Evolutionary conservation across 2,888 invertebrate genomes (phyloP), one percentile per base, ranked within the genome.

Genomic region (Netelia inedita): DNA sequence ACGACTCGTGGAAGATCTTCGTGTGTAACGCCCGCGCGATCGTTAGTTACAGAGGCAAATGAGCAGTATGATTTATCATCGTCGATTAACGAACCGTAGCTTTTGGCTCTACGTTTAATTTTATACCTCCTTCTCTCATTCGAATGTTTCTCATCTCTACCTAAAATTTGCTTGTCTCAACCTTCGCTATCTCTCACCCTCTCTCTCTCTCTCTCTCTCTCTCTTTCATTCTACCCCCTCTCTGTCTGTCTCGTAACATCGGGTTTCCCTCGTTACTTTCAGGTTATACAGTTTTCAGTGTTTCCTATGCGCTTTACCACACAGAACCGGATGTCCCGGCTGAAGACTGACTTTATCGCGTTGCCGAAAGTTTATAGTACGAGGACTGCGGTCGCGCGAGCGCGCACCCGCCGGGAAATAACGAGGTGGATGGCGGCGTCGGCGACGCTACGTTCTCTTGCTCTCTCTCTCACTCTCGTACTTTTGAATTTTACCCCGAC

Each of bases 321-420:
- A 65, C 66, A 72, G 72, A 83, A 76, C 66, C 79, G 61, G 79
- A 76, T 72, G 79, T 80, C 66, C 53, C 71, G 75, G 59, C 14
- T 57, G 76, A 74, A 75, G 61, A 76, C 75, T 68, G 75, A 80
- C 83, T 83, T 83, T 83, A 83, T 83, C 80, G 66, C 72, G 66
- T 53, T 59, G 83, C 50, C 72, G 50, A 83, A 83, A 71, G 75
- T 83, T 80, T 57, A 57, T 57, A 19, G 19, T 57, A 72, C 74
- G 19, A 28, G 55, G 66, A 43, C 43, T 59, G 76, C 61, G 83
- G 72, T 80, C 55, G 61, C 61, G 53, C 72, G 23, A 66, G 50
- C 41, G 23, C 59, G 59, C 61, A 66, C 55, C 57, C 74, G 68
- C 50, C 46, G 79, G 53, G 41, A 59, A 82, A 82, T 85, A 82